Conservation (phyloP, 2,888 invertebrate species). For the Pseudococcus viburni region DNA sequence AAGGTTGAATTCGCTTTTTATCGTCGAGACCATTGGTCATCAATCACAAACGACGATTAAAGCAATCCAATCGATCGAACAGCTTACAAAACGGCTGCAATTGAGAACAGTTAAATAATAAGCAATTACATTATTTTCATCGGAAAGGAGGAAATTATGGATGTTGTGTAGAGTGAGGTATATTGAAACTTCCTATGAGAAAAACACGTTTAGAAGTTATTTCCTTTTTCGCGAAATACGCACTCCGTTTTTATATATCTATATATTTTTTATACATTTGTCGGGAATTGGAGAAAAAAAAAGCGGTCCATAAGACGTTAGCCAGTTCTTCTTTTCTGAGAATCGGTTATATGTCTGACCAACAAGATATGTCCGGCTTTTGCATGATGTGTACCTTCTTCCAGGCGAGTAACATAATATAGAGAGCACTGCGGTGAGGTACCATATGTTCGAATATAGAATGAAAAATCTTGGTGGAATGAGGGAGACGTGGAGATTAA, state of each 20-base stretch:
- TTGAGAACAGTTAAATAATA: conserved; percentile 54
- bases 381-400: conserved; percentile 58
- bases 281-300: conserved; percentile 55
- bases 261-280: conserved; percentile 21
- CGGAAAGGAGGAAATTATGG: conserved; percentile 53
- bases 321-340: conserved; percentile 60
- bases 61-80: neutral
- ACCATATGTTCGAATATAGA: conserved; percentile 29
- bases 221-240: conserved; percentile 45
- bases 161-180: conserved; percentile 23
- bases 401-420: conserved; percentile 62
- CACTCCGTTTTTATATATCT: conserved; percentile 36
- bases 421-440: conserved; percentile 51
- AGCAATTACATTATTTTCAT: conserved; percentile 38
- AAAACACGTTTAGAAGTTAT: conserved; percentile 47
- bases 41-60: conserved; percentile 22
- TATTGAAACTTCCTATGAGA: conserved; percentile 43
- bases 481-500: neutral
- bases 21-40: neutral
- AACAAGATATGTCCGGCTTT: conserved; percentile 63
- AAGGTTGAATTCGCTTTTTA: conserved; percentile 47
- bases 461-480: neutral
- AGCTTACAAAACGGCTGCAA: conserved; percentile 44
- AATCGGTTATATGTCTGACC: conserved; percentile 55
- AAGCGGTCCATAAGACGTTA: conserved; percentile 59